phyloP scores from a whole-genome alignment of 2,888 invertebrate genomes.

The Cotesia congregata region DNA sequence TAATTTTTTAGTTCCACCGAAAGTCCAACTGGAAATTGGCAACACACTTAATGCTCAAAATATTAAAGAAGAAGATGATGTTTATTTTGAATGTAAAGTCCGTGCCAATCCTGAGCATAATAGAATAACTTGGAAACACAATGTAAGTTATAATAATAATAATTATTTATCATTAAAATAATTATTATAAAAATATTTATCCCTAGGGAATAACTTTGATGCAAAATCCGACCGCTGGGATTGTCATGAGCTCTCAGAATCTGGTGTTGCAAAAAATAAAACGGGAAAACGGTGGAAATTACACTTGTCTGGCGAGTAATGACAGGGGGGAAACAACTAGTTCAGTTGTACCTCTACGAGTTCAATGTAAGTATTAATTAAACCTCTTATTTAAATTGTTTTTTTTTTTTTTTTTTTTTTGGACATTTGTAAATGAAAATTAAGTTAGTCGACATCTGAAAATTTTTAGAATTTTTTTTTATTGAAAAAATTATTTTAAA shows the following conservation, averaged over 20 bases:
- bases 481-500: too few relatives aligned
- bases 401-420: conserved; percentile 2
- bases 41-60: conserved; percentile 82
- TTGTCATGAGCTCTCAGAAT: conserved; percentile 90
- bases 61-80: conserved; percentile 85
- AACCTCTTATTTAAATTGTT: conserved; percentile 12
- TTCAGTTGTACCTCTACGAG: conserved; percentile 81
- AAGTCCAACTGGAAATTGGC: conserved; percentile 80
- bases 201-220: conserved; percentile 80
- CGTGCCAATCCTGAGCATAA: conserved; percentile 82
- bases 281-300: conserved; percentile 85
- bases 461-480: too few relatives aligned
- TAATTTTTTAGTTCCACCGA: conserved; percentile 77
- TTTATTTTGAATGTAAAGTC: conserved; percentile 85
- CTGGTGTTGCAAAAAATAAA: conserved; percentile 88
- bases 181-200: conserved; percentile 13
- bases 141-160: conserved; percentile 73
- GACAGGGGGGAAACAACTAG: conserved; percentile 86
- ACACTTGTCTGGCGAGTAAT: conserved; percentile 88
- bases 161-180: conserved; percentile 6
- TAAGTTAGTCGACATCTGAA: too few relatives aligned
- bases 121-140: conserved; percentile 83
- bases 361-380: conserved; percentile 81
- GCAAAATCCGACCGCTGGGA: conserved; percentile 86
- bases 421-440: background rate